Evolutionary conservation across 2,888 invertebrate genomes (phyloP).

Genomic region (Cryptus viduatorius): DNA sequence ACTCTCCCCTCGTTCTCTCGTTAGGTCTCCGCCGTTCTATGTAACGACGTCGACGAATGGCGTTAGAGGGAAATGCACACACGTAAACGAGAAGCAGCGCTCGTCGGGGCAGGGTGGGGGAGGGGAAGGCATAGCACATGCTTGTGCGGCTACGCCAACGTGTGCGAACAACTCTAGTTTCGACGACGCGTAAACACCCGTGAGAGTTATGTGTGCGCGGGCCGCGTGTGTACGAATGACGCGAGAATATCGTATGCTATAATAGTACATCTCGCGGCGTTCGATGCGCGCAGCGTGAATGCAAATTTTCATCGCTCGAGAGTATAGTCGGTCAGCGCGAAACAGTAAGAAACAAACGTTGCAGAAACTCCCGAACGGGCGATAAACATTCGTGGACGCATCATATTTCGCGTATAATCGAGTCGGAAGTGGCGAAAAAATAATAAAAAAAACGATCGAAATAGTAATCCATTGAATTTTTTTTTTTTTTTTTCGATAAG

Average conservation of each 20-base stretch:
- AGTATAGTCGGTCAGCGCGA: no score
- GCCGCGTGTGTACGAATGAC: background rate
- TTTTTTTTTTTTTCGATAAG: no score
- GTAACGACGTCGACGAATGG: constrained; percentile 65
- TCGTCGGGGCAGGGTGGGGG: background rate
- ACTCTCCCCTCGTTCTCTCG: constrained; percentile 61
- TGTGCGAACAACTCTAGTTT: constrained; percentile 14
- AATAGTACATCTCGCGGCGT: background rate
- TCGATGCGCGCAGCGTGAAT: background rate
- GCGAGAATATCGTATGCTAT: background rate
- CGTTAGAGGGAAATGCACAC: constrained; percentile 50
- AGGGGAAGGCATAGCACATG: constrained; percentile 46
- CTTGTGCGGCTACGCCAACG: constrained; percentile 47
- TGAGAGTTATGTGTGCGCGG: background rate
- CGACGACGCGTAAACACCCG: background rate
- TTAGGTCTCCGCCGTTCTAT: constrained; percentile 52
- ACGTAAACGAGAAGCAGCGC: background rate
- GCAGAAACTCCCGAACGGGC: background rate
- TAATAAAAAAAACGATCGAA: background rate
- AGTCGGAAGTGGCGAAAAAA: background rate
- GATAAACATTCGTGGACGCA: background rate
- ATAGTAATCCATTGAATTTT: background rate
- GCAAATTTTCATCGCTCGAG: no score
- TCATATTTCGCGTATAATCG: background rate
- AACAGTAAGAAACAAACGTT: no score